Base-by-base conservation (phyloP, 64 coral and sea anemone genomes). In the Montipora efflorescens region DNA sequence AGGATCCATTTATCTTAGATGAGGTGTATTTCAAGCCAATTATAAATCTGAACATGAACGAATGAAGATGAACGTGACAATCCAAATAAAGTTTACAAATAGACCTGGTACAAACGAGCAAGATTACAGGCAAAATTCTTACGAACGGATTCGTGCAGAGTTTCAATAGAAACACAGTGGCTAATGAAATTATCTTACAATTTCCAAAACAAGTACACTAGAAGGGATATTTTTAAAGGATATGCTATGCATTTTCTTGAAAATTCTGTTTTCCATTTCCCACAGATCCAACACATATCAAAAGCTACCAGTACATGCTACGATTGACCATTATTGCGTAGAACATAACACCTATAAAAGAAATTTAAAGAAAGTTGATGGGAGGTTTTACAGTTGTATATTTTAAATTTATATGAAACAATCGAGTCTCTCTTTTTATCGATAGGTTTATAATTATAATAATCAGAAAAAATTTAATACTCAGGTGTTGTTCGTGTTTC, bases 1-100 rank as follows among this genome's bases (percentile, higher is more conserved):
- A 45, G 16, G 82, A 86, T 72, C 62, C 15, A 3, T 86, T 64
- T 9, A 50, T 86, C 47, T 51, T 86, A n/a, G 82, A 86, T 48
- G 66, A 86, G 82, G 66, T 86, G 43, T 86, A 86, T 86, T 86
- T 86, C 82, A 86, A 45, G 66, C 82, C 82, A 72, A 86, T 86
- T 71, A 71, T 86, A 70, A 18, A 16, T 5, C 50, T 72, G 3
- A 86, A 70, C 64, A 14, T 71, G 82, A 67, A 86, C 19, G 82
- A 86, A 45, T 86, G 47, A 86, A 15, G 14, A 5, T n/a, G 3
- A 43, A 18, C 19, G 45, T 47, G 43, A 12, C 66, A 5, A 48
- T 6, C n/a, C 7, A 46, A 52, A 70, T 47, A 71, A 86, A 19
- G 82, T 71, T 69, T 21, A 86, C 71, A 71, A 71, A 46, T 46